Evolutionary conservation across 2,113 vertebrate genomes (phyloP).

Genomic region (Marmota flaviventris): DNA sequence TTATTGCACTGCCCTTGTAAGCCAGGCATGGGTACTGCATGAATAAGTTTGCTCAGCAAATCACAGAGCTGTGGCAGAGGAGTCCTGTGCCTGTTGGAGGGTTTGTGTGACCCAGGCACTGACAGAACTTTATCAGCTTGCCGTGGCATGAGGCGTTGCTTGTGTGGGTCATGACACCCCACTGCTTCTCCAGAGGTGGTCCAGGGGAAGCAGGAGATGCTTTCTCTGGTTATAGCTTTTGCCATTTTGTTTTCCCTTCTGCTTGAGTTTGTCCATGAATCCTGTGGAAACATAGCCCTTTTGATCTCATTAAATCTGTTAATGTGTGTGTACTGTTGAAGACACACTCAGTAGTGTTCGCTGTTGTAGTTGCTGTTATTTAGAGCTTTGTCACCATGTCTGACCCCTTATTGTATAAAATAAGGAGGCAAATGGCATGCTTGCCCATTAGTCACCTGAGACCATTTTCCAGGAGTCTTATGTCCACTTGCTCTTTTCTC

Average conservation of each 20-base stretch:
- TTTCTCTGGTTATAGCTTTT: background rate
- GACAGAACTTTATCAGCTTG: background rate
- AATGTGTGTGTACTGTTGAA: background rate
- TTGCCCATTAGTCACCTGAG: background rate
- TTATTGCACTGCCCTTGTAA: background rate
- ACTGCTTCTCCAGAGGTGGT: background rate
- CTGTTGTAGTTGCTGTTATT: background rate
- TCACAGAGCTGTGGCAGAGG: background rate
- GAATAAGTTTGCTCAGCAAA: background rate
- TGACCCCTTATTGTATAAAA: background rate
- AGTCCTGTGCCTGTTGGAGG: background rate
- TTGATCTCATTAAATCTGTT: constrained; percentile 45
- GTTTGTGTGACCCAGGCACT: background rate
- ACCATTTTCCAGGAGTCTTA: background rate
- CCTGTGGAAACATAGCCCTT: background rate
- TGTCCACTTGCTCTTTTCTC: background rate
- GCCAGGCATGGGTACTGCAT: background rate
- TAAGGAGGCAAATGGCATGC: background rate
- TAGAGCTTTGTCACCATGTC: background rate
- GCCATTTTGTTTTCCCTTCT: background rate
- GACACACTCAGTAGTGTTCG: background rate
- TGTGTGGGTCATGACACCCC: background rate
- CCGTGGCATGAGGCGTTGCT: background rate
- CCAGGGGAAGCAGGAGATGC: background rate
- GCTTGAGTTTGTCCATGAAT: background rate